phyloP scores from a whole-genome alignment of 1,140 invertebrate genomes.

The Berghia stephanieae region DNA sequence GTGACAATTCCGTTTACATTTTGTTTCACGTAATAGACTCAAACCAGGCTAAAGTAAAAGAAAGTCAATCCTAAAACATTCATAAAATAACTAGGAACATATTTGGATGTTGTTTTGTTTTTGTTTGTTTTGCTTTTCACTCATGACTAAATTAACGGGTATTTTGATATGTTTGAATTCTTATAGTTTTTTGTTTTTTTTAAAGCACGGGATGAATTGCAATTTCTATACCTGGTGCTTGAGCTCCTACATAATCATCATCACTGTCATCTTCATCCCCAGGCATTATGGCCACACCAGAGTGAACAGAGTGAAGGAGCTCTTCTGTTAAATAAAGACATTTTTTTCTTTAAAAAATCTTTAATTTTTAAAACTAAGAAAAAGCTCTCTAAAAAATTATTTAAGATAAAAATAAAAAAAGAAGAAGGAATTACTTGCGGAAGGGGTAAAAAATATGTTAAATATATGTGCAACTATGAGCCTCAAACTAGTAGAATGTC shows the following conservation, averaged over 20 bases:
- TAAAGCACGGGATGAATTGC: conserved; percentile 23
- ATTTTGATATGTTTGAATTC: background rate
- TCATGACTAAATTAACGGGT: background rate
- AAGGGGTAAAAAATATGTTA: background rate
- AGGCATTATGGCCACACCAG: conserved; percentile 47
- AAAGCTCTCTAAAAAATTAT: background rate
- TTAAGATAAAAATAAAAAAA: background rate
- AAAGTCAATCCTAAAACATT: too few relatives aligned
- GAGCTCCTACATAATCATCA: conserved; percentile 41
- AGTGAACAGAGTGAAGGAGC: conserved; percentile 20
- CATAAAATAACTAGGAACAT: too few relatives aligned
- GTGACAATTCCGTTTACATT: too few relatives aligned
- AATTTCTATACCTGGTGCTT: conserved; percentile 32
- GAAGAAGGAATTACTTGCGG: background rate
- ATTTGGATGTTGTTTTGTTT: too few relatives aligned
- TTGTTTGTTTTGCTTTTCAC: too few relatives aligned
- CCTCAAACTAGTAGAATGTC: too few relatives aligned
- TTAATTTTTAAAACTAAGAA: too few relatives aligned
- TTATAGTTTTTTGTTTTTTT: background rate
- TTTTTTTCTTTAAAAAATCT: too few relatives aligned
- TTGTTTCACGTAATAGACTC: too few relatives aligned
- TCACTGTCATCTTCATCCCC: conserved; percentile 53
- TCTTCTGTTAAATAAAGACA: conserved; percentile 5
- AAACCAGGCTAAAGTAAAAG: too few relatives aligned
- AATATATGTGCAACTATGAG: too few relatives aligned